phyloP scores from a whole-genome alignment of 2,888 invertebrate species.

The Ectobius pallidus region DNA sequence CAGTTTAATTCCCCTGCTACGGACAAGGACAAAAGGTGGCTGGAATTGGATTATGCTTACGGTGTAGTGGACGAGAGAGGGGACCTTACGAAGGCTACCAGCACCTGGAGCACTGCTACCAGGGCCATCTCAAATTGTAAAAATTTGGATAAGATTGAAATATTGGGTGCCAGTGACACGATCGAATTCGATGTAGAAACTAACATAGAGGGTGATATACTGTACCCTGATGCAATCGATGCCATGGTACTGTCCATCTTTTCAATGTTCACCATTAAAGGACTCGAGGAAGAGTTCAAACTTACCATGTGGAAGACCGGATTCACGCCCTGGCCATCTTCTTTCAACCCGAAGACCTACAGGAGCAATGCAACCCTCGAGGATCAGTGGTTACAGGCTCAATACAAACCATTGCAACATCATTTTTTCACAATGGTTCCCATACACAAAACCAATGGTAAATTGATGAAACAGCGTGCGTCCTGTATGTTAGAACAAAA shows the following conservation, averaged over 20 bases:
- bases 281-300: too few relatives aligned
- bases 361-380: background rate
- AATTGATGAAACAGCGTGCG: background rate
- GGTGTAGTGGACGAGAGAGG: background rate
- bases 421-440: slow-evolving; percentile 6
- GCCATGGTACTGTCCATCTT: background rate
- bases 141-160: too few relatives aligned
- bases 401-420: background rate
- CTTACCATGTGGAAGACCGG: background rate
- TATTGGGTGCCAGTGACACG: background rate
- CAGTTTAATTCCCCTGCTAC: background rate
- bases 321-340: background rate
- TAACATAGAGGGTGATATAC: background rate
- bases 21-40: background rate
- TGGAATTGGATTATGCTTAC: too few relatives aligned
- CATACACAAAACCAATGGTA: background rate
- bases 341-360: background rate
- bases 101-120: background rate
- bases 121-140: background rate
- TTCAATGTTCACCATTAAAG: background rate
- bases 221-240: background rate
- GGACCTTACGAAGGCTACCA: background rate
- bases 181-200: background rate
- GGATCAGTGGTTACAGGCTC: background rate
- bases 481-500: too few relatives aligned